Conservation (phyloP, 2,113 vertebrate species). For the Coregonus clupeaformis region DNA sequence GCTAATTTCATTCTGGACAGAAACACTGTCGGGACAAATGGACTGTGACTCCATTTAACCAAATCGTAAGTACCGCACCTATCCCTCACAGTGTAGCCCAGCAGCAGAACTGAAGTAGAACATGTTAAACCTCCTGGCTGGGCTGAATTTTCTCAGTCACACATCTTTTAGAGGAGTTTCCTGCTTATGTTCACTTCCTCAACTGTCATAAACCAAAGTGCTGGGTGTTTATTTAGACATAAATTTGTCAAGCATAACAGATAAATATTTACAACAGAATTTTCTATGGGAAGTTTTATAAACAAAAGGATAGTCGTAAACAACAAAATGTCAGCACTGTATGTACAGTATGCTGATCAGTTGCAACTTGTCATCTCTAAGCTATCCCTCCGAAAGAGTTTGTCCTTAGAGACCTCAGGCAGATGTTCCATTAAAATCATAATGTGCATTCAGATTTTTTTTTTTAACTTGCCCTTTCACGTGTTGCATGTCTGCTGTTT, state of each 20-base stretch:
- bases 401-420: not conserved
- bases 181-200: constrained; percentile 4
- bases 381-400: not conserved
- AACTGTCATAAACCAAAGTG: constrained; percentile 1
- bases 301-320: not conserved
- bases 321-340: not conserved
- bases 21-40: constrained; percentile 28
- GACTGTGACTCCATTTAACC: constrained; percentile 31
- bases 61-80: constrained; percentile 22
- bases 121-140: not conserved
- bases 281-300: constrained; percentile 1
- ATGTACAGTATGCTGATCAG: not conserved
- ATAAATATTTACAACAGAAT: not conserved
- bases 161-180: not conserved
- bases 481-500: not conserved
- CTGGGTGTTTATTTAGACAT: not conserved
- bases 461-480: not conserved
- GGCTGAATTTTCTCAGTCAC: not conserved
- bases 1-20: constrained; percentile 31
- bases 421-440: not conserved
- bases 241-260: not conserved
- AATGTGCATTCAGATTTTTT: not conserved
- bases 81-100: not conserved
- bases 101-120: not conserved
- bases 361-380: not conserved